Evolutionary conservation across 2,113 vertebrate genomes (phyloP).

Genomic region (Trinectes maculatus): DNA sequence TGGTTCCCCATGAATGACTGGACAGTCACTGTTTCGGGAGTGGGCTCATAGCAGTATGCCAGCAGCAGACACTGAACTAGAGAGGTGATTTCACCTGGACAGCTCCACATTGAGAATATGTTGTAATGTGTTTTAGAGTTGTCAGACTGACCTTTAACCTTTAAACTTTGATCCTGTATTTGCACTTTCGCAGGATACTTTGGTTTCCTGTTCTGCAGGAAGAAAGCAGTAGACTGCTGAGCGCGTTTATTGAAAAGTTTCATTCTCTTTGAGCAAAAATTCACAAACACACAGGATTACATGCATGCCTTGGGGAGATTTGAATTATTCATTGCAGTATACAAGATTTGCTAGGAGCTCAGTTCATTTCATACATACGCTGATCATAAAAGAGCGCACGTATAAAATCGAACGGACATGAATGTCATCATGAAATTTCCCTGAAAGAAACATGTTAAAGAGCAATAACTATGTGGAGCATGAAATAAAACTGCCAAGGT

Average conservation of each 20-base stretch:
- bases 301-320: slow-evolving; percentile 21
- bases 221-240: slow-evolving; percentile 26
- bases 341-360: slow-evolving; percentile 10
- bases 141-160: too few relatives aligned
- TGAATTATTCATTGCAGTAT: slow-evolving; percentile 48
- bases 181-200: slow-evolving; percentile 48
- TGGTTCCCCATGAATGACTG: background rate
- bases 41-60: background rate
- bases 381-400: slow-evolving; percentile 27
- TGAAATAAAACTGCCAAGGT: background rate
- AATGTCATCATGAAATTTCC: background rate
- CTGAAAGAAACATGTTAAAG: background rate
- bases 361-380: slow-evolving; percentile 16
- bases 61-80: background rate
- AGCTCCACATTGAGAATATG: background rate
- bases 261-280: slow-evolving; percentile 29
- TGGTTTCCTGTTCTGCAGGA: slow-evolving; percentile 30
- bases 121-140: slow-evolving; percentile 5
- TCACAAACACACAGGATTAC: slow-evolving; percentile 45
- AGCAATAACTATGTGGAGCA: background rate
- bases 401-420: slow-evolving; percentile 14
- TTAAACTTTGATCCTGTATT: slow-evolving; percentile 47
- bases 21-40: background rate
- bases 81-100: background rate
- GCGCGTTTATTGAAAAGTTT: slow-evolving; percentile 45